Evolutionary conservation across 2,113 vertebrate genomes (phyloP).

Genomic region (Tapirus terrestris): DNA sequence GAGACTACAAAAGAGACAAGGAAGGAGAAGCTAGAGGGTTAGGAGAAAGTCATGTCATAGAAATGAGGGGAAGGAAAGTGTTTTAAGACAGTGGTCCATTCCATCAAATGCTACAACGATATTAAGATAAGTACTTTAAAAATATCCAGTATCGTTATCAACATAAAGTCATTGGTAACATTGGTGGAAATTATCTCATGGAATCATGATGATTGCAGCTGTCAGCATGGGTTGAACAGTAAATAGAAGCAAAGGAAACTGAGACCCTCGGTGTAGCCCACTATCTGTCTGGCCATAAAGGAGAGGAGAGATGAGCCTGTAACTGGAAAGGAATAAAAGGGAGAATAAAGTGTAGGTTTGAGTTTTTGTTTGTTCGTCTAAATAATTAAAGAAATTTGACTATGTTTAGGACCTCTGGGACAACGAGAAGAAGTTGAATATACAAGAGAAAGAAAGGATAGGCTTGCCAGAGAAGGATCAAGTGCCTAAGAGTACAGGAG

Average conservation of each 20-base stretch:
- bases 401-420: not conserved
- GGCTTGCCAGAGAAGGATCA: not conserved
- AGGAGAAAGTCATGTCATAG: not conserved
- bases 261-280: accelerated
- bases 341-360: not conserved
- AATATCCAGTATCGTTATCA: not conserved
- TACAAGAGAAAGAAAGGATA: not conserved
- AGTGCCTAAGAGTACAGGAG: not conserved
- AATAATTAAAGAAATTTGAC: not conserved
- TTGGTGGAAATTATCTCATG: not conserved
- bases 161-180: not conserved
- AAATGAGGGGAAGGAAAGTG: not conserved
- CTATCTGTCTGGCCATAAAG: not conserved
- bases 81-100: not conserved
- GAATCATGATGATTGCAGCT: not conserved
- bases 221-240: not conserved
- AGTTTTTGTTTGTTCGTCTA: not conserved
- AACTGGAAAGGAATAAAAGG: not conserved
- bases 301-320: not conserved
- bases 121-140: not conserved
- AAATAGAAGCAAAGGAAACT: not conserved
- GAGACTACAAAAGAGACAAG: not conserved
- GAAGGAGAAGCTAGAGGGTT: not conserved
- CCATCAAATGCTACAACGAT: not conserved
- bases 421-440: not conserved